These are phyloP conservation scores for Hydraecia micacea DNA, from an alignment of 2,888 invertebrate species.

Conservation along the genomic window DNA sequence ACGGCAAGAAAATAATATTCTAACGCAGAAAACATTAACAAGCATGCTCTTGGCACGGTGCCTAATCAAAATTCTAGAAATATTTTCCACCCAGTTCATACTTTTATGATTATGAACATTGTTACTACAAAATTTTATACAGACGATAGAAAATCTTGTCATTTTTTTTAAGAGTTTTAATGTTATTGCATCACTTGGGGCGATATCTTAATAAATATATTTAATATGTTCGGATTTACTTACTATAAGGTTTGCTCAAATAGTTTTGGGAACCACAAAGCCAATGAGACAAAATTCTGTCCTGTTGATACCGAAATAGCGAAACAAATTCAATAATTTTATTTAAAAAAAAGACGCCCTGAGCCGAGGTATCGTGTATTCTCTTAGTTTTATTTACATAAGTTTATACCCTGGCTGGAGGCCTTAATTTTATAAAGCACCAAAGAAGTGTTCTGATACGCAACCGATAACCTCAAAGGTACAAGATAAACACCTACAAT, in stretches of 20 bases:
- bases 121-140: constrained; percentile 5
- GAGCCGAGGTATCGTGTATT: not conserved
- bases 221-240: not conserved
- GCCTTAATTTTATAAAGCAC: not conserved
- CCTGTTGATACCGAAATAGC: not conserved
- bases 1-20: constrained; percentile 34
- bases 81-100: constrained; percentile 35
- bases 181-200: not conserved
- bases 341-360: not conserved
- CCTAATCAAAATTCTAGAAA: constrained; percentile 65
- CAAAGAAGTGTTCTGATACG: too few relatives aligned
- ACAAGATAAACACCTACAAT: too few relatives aligned
- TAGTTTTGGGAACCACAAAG: not conserved
- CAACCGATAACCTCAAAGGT: not conserved
- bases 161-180: not conserved
- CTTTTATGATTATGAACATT: constrained; percentile 27
- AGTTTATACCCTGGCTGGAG: not conserved
- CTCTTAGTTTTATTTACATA: not conserved
- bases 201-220: too few relatives aligned
- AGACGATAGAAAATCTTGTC: not conserved
- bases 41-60: constrained; percentile 56
- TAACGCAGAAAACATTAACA: constrained; percentile 56
- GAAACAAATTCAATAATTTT: too few relatives aligned
- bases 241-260: too few relatives aligned
- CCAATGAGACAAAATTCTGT: not conserved